Percentiles rank a stretch among this genome's conserved stretches.
phyloP scores from a whole-genome alignment of 1,140 invertebrate species.

The Tetramorium alpestre region DNA sequence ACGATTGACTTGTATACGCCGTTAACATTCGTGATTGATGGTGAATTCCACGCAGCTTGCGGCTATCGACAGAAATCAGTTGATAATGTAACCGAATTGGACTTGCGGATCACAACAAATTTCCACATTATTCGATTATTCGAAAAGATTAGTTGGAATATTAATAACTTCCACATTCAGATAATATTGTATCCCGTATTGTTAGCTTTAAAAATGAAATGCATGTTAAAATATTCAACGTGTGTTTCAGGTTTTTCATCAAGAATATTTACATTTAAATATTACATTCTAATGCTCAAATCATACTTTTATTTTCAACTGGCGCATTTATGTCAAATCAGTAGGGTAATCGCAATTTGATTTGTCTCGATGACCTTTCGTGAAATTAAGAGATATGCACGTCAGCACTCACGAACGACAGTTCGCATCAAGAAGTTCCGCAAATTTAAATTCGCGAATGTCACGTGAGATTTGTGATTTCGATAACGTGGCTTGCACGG shows the following conservation, averaged over 20 bases:
- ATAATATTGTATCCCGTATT: neutral
- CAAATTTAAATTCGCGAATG: constrained; percentile 15
- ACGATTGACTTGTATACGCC: constrained; percentile 35
- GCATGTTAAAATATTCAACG: neutral
- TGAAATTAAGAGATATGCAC: constrained; percentile 9
- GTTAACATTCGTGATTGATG: constrained; percentile 42
- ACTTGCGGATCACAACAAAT: neutral
- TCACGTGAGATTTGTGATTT: constrained; percentile 16
- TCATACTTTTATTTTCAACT: neutral
- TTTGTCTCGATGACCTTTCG: neutral
- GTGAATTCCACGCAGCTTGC: constrained; percentile 37
- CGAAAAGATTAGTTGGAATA: neutral
- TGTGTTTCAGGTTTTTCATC: neutral
- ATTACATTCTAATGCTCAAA: neutral
- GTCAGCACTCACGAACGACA: neutral
- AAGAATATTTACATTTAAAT: constrained; percentile 3
- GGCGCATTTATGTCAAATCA: neutral
- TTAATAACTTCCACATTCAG: neutral
- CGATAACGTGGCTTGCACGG: neutral
- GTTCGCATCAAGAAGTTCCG: neutral
- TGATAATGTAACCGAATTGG: constrained; percentile 19
- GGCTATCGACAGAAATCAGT: constrained; percentile 39
- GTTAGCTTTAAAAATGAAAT: neutral
- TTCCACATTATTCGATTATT: neutral
- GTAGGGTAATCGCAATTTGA: neutral